Conservation (phyloP, 64 coral and sea anemone species). For the Hydrozoanthus tunicans region DNA sequence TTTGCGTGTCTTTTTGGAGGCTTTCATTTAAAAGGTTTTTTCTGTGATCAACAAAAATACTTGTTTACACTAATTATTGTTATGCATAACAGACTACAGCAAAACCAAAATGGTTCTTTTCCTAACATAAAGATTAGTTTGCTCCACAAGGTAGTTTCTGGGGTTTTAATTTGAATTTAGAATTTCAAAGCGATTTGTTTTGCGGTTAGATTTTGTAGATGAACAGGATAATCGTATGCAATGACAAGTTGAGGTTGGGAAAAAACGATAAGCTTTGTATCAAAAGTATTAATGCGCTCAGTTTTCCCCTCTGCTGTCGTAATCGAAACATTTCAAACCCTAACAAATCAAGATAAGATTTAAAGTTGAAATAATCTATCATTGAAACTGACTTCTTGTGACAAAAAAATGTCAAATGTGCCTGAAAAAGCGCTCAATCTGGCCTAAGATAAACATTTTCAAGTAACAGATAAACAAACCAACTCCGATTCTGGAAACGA, state of each 20-base stretch:
- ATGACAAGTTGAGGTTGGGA: not conserved
- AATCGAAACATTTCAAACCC: not conserved
- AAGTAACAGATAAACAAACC: not conserved
- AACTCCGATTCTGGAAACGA: not conserved
- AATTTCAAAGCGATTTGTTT: too few species aligned
- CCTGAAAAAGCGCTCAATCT: not conserved
- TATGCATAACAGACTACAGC: too few species aligned
- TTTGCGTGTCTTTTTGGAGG: too few species aligned
- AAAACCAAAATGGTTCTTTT: too few species aligned
- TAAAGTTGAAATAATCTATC: not conserved
- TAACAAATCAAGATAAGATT: not conserved
- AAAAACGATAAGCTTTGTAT: not conserved
- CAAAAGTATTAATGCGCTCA: not conserved
- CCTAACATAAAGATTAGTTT: too few species aligned
- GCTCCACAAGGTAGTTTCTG: too few species aligned
- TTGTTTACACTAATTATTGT: too few species aligned
- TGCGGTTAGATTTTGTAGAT: too few species aligned
- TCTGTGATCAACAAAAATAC: too few species aligned
- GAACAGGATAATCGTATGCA: too few species aligned
- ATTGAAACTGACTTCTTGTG: not conserved
- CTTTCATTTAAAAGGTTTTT: too few species aligned
- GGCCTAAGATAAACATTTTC: not conserved
- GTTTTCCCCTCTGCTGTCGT: not conserved
- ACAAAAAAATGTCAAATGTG: not conserved
- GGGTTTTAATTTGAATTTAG: too few species aligned